Conservation (phyloP, 2,888 invertebrate species). For the Thereva unica region DNA sequence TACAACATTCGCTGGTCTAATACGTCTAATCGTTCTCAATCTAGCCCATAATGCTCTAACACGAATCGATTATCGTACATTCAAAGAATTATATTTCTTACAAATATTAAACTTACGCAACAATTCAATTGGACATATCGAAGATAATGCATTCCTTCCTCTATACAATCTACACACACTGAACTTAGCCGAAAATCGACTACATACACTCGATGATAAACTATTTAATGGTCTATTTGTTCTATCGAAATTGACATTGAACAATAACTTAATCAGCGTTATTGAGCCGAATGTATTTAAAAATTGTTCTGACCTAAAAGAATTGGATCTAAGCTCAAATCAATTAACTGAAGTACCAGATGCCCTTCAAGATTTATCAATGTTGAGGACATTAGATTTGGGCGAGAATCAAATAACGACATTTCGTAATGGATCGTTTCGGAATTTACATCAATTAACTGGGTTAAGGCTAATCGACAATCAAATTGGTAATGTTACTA, state of each 20-base stretch:
- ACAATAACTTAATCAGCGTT: slow-evolving; percentile 80
- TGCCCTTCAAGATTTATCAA: slow-evolving; percentile 78
- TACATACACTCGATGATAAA: slow-evolving; percentile 79
- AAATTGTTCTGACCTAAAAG: slow-evolving; percentile 86
- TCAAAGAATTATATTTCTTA: slow-evolving; percentile 83
- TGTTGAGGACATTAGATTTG: slow-evolving; percentile 84
- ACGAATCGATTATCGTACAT: slow-evolving; percentile 79
- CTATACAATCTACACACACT: slow-evolving; percentile 87
- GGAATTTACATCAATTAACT: slow-evolving; percentile 82
- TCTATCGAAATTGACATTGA: slow-evolving; percentile 80
- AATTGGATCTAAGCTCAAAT: slow-evolving; percentile 87
- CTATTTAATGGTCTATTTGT: slow-evolving; percentile 84
- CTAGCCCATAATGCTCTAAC: slow-evolving; percentile 83
- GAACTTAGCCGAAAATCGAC: slow-evolving; percentile 84
- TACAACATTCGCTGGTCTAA: slow-evolving; percentile 84
- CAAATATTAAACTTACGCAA: slow-evolving; percentile 84
- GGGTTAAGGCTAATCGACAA: slow-evolving; percentile 89
- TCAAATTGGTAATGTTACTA: slow-evolving; percentile 81
- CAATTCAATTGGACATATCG: slow-evolving; percentile 86
- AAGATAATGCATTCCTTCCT: slow-evolving; percentile 84
- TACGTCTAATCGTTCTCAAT: slow-evolving; percentile 81
- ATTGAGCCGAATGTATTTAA: slow-evolving; percentile 81
- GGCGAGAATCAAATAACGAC: slow-evolving; percentile 88
- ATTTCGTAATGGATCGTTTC: slow-evolving; percentile 81
- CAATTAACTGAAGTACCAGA: slow-evolving; percentile 80